Conservation (phyloP, 2,888 invertebrate species). For the Epiperipatus broadwayi region DNA sequence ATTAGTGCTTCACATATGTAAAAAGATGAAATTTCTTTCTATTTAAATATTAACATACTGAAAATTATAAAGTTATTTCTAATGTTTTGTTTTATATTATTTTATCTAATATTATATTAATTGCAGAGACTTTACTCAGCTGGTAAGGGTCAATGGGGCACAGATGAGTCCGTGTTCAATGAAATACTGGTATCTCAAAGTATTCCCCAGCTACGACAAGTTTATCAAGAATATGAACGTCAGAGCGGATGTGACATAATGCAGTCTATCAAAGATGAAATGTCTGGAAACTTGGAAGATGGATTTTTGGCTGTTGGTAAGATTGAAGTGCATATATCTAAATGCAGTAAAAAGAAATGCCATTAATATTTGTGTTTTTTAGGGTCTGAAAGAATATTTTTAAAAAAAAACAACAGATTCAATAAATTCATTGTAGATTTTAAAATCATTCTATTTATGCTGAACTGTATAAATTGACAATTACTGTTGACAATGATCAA, state of each 20-base stretch:
- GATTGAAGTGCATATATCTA: constrained; percentile 20
- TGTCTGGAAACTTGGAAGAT: constrained; percentile 63
- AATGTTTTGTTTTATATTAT: not conserved
- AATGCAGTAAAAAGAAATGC: not conserved
- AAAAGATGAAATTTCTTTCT: no score
- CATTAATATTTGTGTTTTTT: constrained; percentile 5
- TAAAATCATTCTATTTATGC: no score
- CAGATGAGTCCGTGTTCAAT: constrained; percentile 70
- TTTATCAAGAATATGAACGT: constrained; percentile 60
- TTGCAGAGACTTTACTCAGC: constrained; percentile 40
- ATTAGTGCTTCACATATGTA: no score
- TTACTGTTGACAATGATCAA: constrained; percentile 5
- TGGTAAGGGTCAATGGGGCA: constrained; percentile 39
- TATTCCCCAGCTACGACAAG: constrained; percentile 63
- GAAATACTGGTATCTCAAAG: constrained; percentile 63
- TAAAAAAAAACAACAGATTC: no score
- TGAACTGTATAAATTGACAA: no score
- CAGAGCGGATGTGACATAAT: constrained; percentile 62
- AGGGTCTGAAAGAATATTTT: no score
- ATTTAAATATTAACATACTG: no score
- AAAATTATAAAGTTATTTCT: constrained; percentile 13
- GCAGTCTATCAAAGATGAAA: constrained; percentile 57
- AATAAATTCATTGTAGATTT: no score
- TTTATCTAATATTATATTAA: constrained; percentile 6
- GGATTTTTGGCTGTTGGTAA: constrained; percentile 64